These are phyloP conservation scores for Cremastobaeus sp. DNA, from an alignment of 2,888 invertebrate genomes.

Conservation along the genomic window DNA sequence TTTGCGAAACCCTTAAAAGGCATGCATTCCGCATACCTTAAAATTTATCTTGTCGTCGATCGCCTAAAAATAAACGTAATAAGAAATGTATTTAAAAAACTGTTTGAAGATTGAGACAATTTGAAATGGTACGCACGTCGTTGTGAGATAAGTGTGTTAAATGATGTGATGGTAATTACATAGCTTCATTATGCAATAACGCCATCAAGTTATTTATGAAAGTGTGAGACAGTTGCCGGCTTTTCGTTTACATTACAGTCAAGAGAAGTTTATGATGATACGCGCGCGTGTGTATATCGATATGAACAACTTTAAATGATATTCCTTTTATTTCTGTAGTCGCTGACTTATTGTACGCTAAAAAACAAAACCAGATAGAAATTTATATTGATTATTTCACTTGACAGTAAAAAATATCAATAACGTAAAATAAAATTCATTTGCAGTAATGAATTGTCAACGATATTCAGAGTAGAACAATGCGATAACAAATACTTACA, in stretches of 20 bases:
- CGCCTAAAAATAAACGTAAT: too few relatives aligned
- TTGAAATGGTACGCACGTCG: conserved; percentile 9
- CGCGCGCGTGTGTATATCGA: conserved; percentile 24
- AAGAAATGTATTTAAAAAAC: too few relatives aligned
- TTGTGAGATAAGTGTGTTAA: conserved; percentile 30
- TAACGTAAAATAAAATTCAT: conserved; percentile 3
- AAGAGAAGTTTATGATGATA: conserved; percentile 42
- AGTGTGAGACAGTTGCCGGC: conserved; percentile 27
- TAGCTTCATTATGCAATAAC: conserved; percentile 45
- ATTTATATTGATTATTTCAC: too few relatives aligned
- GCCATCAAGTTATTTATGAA: conserved; percentile 41
- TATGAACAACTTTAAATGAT: conserved; percentile 38
- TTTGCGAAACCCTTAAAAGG: too few relatives aligned
- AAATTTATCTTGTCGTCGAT: too few relatives aligned
- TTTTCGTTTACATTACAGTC: conserved; percentile 28
- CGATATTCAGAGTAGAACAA: too few relatives aligned
- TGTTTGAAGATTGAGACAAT: conserved; percentile 6
- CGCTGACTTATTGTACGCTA: conserved; percentile 17
- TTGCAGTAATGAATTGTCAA: too few relatives aligned
- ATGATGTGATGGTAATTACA: conserved; percentile 39
- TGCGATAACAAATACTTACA: too few relatives aligned
- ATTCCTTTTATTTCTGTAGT: too few relatives aligned
- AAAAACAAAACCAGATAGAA: too few relatives aligned
- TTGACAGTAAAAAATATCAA: too few relatives aligned
- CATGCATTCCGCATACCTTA: too few relatives aligned